Base-by-base conservation (phyloP, 2,888 invertebrate species). In the Netelia inedita region DNA sequence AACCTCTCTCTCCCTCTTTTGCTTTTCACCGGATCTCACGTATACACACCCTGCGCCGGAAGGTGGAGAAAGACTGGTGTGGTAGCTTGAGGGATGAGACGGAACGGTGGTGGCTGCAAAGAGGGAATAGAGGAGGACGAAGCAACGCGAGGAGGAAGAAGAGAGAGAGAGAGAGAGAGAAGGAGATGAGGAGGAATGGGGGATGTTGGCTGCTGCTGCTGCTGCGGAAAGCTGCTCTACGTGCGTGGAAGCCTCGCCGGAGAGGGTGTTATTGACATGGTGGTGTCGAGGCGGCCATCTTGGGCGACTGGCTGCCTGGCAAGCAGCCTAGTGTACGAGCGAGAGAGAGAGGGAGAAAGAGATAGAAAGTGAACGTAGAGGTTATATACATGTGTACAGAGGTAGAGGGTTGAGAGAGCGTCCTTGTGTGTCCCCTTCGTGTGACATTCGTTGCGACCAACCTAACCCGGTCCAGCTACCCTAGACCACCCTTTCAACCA, bases 201-300 rank as follows among this genome's bases (percentile, higher is more conserved):
- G 75, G 72, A 50, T 79, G 82, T 75, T 85, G 59, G 79, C 71
- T 61, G 82, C 50, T 79, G 74, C 79, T 63, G 76, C 65, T 46
- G 66, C 71, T 71, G 74, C 50, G 61, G 35, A 35, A 35, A 35
- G 35, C 35, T 35, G 35, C 35, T 50, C 50, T 81, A 63, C 73
- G 85, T 85, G 82, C 85, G 79, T 85, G 85, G 72, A 79, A 75
- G 69, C 50, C 79, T 76, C 80, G 71, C 85, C 88, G 88, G 90
- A 88, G 90, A 91, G 92, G 91, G 91, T 93, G 93, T 93, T 93
- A 93, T 93, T 93, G 93, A 93, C 93, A 93, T 93, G 93, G 91
- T 92, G 92, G 92, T 92, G 92, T 93, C 91, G 92, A 89, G 90
- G 88, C 92, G 93, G 93, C 93, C 93, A 93, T 93, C 93, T 93